Evolutionary conservation across 2,113 vertebrate species (phyloP).

Genomic region (Perca schrenkii): DNA sequence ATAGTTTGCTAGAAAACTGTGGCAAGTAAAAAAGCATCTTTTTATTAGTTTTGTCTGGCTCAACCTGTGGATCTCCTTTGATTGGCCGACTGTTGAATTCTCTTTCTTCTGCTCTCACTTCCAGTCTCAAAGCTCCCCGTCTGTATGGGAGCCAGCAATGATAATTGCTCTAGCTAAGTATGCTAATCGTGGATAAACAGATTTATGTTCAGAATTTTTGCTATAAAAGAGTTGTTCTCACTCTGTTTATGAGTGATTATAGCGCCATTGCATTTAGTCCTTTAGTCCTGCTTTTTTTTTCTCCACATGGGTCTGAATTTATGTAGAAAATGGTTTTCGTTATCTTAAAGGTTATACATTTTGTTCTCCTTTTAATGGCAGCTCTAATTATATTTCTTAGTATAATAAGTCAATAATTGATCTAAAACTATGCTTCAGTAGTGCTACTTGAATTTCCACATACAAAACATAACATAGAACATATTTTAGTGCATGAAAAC

Average conservation of each 20-base stretch:
- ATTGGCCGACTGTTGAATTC: not conserved
- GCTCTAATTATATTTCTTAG: not conserved
- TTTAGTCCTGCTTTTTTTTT: not conserved
- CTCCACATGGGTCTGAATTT: not conserved
- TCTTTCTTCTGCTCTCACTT: not conserved
- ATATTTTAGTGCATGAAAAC: not conserved
- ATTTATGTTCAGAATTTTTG: not conserved
- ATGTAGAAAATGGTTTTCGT: not conserved
- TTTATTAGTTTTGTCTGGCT: slow-evolving; percentile 7
- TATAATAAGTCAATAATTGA: not conserved
- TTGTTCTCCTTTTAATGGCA: not conserved
- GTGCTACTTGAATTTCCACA: not conserved
- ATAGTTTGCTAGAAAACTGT: slow-evolving; percentile 15
- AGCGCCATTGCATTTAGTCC: not conserved
- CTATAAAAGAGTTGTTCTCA: not conserved
- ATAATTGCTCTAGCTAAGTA: not conserved
- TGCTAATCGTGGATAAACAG: not conserved
- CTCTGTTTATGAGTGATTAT: not conserved
- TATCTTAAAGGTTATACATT: not conserved
- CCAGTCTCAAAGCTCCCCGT: not conserved
- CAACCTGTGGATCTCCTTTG: slow-evolving; percentile 13
- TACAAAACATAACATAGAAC: not conserved
- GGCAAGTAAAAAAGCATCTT: not conserved
- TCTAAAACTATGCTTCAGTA: not conserved
- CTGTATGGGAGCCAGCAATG: not conserved